Percentiles rank a stretch among this genome's conserved stretches.
phyloP scores from a whole-genome alignment of 1,140 invertebrate species.

The Aphelenchoides fujianensis region DNA sequence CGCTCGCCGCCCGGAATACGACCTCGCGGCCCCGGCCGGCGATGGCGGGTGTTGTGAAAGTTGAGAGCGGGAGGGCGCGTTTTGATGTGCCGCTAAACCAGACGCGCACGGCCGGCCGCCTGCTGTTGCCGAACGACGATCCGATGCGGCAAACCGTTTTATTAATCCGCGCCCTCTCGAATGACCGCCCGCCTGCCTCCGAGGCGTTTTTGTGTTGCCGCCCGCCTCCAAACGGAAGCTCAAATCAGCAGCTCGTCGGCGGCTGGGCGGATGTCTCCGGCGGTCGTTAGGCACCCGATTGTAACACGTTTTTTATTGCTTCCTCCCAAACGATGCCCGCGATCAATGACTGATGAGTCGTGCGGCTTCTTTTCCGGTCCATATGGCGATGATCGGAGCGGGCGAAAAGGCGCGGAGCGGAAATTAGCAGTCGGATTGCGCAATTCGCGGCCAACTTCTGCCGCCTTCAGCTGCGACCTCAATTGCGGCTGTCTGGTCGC shows the following conservation, averaged over 20 bases:
- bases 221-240: no score
- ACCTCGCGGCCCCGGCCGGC: background rate
- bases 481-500: background rate
- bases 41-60: slow-evolving; percentile 1
- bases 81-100: background rate
- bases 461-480: background rate
- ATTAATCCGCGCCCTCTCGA: slow-evolving; percentile 2
- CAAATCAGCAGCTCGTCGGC: background rate
- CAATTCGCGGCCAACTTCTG: background rate
- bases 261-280: background rate
- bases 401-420: background rate
- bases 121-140: background rate
- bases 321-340: background rate
- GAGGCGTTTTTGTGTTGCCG: background rate
- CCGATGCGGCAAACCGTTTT: background rate
- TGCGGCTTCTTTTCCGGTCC: background rate
- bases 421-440: background rate
- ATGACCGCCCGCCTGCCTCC: background rate
- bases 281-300: background rate
- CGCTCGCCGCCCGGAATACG: background rate
- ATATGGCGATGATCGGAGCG: background rate
- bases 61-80: background rate
- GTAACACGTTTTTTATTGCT: slow-evolving; percentile 3
- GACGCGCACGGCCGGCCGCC: background rate
- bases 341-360: background rate